Evolutionary conservation across 2,113 vertebrate species (phyloP).

Genomic region (Onychostruthus taczanowskii): DNA sequence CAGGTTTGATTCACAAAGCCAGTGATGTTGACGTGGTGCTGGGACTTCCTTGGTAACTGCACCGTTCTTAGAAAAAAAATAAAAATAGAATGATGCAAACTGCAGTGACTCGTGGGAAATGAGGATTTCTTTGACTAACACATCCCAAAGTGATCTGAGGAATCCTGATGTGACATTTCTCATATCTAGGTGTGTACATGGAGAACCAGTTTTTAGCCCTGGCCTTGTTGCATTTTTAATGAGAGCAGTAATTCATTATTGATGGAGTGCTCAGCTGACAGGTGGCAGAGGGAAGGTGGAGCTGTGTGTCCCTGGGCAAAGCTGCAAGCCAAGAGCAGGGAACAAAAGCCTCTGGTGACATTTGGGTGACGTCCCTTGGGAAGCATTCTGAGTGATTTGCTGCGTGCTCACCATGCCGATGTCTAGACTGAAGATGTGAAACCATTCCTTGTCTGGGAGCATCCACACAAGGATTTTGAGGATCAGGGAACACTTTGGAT

Average conservation of each 20-base stretch:
- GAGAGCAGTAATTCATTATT: neutral
- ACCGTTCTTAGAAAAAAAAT: too few species aligned
- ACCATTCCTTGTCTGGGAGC: neutral
- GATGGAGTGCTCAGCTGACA: neutral
- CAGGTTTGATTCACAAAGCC: neutral
- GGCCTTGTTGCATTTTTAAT: neutral
- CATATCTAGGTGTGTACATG: neutral
- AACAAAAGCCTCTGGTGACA: rapidly evolving
- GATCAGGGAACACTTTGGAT: neutral
- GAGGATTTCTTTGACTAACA: neutral
- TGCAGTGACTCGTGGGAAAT: neutral
- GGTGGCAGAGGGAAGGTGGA: neutral
- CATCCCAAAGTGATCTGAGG: neutral
- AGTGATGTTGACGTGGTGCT: neutral
- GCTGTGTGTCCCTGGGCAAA: rapidly evolving
- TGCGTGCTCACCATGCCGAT: rapidly evolving
- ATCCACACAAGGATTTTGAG: neutral
- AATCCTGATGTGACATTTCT: neutral
- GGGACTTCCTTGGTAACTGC: neutral
- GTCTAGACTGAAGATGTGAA: neutral
- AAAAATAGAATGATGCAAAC: rapidly evolving
- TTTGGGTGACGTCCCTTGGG: neutral
- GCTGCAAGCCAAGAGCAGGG: neutral
- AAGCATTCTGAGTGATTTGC: neutral
- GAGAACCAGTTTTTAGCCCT: neutral